Conservation (phyloP, 2,888 invertebrate genomes). For the Odontomyia ornata region DNA sequence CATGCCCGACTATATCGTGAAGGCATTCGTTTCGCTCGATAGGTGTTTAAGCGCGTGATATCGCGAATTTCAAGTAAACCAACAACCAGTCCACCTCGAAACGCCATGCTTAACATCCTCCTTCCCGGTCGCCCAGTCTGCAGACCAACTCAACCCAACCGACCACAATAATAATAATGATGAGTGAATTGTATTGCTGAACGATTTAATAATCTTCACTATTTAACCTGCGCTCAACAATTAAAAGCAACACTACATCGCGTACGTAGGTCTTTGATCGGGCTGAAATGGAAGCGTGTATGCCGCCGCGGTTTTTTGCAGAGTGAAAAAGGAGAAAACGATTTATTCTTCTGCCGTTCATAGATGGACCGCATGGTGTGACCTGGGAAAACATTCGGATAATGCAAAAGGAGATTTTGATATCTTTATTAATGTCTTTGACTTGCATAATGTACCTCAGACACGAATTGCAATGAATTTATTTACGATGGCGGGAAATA, state of each 20-base stretch:
- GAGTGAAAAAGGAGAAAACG: too few relatives aligned
- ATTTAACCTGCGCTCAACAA: conserved; percentile 13
- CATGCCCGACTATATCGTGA: conserved; percentile 40
- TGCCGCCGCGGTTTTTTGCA: not conserved
- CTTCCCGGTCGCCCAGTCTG: not conserved
- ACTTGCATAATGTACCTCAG: conserved; percentile 47
- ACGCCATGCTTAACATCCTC: not conserved
- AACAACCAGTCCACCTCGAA: not conserved
- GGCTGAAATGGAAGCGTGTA: not conserved
- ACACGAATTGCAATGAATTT: conserved; percentile 47
- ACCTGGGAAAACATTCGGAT: conserved; percentile 27
- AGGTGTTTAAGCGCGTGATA: conserved; percentile 38
- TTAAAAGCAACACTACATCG: conserved; percentile 7
- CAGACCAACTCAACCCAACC: not conserved
- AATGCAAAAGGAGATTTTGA: conserved; percentile 36
- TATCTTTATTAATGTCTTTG: conserved; percentile 50
- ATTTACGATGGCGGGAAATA: not conserved
- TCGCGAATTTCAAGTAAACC: conserved; percentile 33
- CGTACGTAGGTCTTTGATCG: not conserved
- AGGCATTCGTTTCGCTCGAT: conserved; percentile 22
- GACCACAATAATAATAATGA: conserved; percentile 28
- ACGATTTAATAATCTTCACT: conserved; percentile 24
- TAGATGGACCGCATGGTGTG: conserved; percentile 25
- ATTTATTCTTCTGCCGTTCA: conserved; percentile 23
- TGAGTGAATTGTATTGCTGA: conserved; percentile 44